Conservation (phyloP, 2,888 invertebrate genomes). For the Leptinotarsa juncta region DNA sequence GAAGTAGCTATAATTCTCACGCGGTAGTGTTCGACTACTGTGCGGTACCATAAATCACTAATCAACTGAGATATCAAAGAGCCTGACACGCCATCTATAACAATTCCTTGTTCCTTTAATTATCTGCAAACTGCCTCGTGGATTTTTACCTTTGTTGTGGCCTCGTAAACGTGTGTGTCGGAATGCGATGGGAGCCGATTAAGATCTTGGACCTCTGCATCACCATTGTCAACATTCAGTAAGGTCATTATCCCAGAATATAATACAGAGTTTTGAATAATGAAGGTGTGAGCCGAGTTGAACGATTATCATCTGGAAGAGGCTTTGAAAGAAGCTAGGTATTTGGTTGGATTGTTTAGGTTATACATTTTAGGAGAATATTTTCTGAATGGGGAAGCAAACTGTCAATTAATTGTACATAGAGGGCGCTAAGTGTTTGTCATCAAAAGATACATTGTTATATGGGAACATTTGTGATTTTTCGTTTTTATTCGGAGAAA, state of each 20-base stretch:
- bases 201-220: conserved; percentile 7
- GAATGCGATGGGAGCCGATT: conserved; percentile 33
- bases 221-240: conserved; percentile 4
- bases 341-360: no score
- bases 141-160: conserved; percentile 2
- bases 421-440: no score
- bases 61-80: conserved; percentile 14
- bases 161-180: conserved; percentile 23
- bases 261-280: background rate
- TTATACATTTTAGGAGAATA: no score
- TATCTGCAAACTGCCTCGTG: conserved; percentile 1
- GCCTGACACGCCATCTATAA: background rate
- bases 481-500: no score
- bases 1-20: no score
- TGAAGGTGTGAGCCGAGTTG: background rate
- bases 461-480: no score
- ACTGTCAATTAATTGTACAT: no score
- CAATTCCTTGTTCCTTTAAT: conserved; percentile 17
- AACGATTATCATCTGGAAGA: no score
- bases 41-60: background rate
- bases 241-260: background rate
- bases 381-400: no score
- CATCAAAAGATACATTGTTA: no score
- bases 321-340: no score
- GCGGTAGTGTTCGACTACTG: no score